A percentile compares a stretch with the other conserved stretches of the same genome.
phyloP scores from a whole-genome alignment of 2,113 vertebrate genomes.

The Nannospalax galili region DNA sequence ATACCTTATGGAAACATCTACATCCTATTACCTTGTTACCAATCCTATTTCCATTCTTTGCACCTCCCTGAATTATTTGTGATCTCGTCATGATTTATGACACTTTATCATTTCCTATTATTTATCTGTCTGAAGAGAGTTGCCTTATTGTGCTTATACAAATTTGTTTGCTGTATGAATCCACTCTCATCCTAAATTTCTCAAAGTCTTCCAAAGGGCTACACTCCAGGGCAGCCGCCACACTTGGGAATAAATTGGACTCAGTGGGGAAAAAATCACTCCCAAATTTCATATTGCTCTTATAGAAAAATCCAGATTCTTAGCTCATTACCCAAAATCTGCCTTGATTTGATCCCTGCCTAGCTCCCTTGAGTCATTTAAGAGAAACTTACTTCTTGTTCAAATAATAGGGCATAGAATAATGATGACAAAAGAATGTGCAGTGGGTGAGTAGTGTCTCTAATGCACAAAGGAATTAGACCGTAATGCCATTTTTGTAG shows the following conservation, averaged over 20 bases:
- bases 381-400: not conserved
- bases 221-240: too few relatives aligned
- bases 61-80: not conserved
- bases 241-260: too few relatives aligned
- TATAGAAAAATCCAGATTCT: not conserved
- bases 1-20: not conserved
- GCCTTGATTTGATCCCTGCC: not conserved
- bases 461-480: conserved; percentile 13
- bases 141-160: not conserved
- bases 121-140: not conserved
- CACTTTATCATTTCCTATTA: not conserved
- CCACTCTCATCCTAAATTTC: not conserved
- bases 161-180: not conserved
- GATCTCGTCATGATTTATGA: not conserved
- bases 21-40: not conserved
- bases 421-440: not conserved
- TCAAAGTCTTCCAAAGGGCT: not conserved
- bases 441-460: not conserved
- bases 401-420: not conserved
- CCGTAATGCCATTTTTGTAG: not conserved
- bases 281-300: not conserved
- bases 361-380: not conserved
- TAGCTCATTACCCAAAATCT: not conserved
- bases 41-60: not conserved
- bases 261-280: not conserved